Base-by-base conservation (phyloP, 2,113 vertebrate genomes). In the Pelmatolapia mariae region DNA sequence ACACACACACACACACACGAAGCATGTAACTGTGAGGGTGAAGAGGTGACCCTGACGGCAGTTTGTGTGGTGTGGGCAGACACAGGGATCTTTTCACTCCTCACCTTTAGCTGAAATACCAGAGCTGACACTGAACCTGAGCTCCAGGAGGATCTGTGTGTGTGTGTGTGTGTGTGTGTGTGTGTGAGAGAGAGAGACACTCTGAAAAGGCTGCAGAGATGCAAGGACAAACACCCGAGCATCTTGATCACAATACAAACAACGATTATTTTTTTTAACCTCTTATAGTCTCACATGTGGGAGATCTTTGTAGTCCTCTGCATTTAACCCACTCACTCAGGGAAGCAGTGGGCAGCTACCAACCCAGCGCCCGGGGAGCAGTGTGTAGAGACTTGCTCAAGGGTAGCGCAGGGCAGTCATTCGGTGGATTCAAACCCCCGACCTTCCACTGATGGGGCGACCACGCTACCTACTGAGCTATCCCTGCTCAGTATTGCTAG, bases 51-150 rank as follows among this genome's bases (percentile, higher is more conserved):
- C 47, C 29, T 38, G 81, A 38, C 19, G 10, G 82, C 81, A 40
- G 80, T 80, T 22, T 83, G 87, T 73, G 85, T 40, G 52, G 24
- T 13, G 24, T 31, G 43, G 16, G 43, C 71, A 76, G 43, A 86
- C 66, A 89, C 93, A 93, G 82, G 88, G 85, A 91, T 92, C 89
- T 92, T 90, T 92, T 89, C 83, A 89, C 87, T 88, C 84, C 89
- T 89, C 83, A 90, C 84, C 43, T 78, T 78, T 50, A 50, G 80
- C 82, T 87, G 66, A 90, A 90, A 79, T 78, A 84, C 82, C 79
- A 78, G 71, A 78, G 71, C 91, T 68, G 87, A 89, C 84, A 82
- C 10, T 84, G 66, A 88, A 54, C 80, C 84, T 61, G 80, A 66
- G 78, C 88, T 50, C 10, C 6, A 31, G 43, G 43, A 50, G 24